A percentile compares a stretch with the other conserved stretches of the same genome.
These are phyloP conservation scores for Lasioglossum vierecki DNA, from an alignment of 2,888 invertebrate species.

Conservation along the genomic window DNA sequence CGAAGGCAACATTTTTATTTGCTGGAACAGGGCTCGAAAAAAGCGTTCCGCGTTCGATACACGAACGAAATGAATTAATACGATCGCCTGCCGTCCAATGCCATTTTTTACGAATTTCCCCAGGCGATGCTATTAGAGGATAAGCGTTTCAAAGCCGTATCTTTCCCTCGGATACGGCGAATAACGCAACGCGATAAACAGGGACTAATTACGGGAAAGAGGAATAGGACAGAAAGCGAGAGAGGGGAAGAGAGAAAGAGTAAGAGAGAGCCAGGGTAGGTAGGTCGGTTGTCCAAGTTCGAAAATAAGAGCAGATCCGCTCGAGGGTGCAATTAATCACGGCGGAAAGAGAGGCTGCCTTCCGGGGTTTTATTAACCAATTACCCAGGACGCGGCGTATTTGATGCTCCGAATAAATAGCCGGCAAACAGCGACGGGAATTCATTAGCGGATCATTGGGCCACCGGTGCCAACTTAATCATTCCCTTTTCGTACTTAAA, in stretches of 20 bases:
- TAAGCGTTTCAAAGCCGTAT: constrained; percentile 33
- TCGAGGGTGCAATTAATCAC: constrained; percentile 76
- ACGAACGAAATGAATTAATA: background rate
- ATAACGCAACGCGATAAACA: constrained; percentile 53
- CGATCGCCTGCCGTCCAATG: background rate
- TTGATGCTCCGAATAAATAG: constrained; percentile 74
- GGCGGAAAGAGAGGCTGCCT: constrained; percentile 73
- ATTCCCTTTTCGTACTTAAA: constrained; percentile 28
- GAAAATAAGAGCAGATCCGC: constrained; percentile 67
- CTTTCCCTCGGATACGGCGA: constrained; percentile 24
- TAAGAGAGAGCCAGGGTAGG: constrained; percentile 3
- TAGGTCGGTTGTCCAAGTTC: constrained; percentile 57
- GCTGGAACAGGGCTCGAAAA: background rate
- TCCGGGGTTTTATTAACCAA: constrained; percentile 77
- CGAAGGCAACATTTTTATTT: background rate
- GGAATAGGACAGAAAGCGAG: background rate
- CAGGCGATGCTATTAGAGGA: constrained; percentile 34
- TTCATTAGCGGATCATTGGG: constrained; percentile 70
- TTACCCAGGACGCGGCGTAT: constrained; percentile 73
- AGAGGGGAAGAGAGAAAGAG: background rate
- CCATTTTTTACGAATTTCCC: constrained; percentile 29
- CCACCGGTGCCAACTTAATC: constrained; percentile 48
- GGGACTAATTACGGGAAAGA: constrained; percentile 44
- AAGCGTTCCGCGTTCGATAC: background rate
- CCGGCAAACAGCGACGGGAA: constrained; percentile 68